Conservation (phyloP, 2,888 invertebrate genomes). For the Pyrrhopygopsis socrates region DNA sequence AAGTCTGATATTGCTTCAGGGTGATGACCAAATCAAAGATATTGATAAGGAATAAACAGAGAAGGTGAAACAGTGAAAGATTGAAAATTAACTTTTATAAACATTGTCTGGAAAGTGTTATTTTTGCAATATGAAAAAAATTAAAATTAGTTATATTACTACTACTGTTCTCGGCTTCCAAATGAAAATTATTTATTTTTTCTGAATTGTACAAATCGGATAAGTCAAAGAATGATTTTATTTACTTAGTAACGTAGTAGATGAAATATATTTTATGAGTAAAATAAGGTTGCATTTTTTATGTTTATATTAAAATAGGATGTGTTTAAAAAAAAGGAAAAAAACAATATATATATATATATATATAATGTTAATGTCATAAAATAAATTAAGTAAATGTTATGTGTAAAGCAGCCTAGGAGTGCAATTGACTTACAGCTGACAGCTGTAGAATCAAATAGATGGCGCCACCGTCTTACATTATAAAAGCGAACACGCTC, state of each 20-base stretch:
- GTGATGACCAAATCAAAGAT: conserved; percentile 89
- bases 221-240: not conserved
- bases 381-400: too few relatives aligned
- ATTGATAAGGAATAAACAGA: conserved; percentile 61
- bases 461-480: too few relatives aligned
- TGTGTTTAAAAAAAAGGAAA: not conserved
- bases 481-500: too few relatives aligned
- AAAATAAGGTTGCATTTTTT: not conserved
- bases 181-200: not conserved
- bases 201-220: not conserved
- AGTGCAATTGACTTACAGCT: too few relatives aligned
- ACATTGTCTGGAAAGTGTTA: not conserved
- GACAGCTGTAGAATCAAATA: too few relatives aligned
- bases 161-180: too few relatives aligned
- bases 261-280: conserved; percentile 13
- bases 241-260: not conserved
- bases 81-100: not conserved
- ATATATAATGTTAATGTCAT: too few relatives aligned
- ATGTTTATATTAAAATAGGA: too few relatives aligned
- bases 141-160: too few relatives aligned
- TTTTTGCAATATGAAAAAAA: not conserved
- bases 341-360: too few relatives aligned
- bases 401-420: too few relatives aligned
- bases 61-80: not conserved
- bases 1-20: conserved; percentile 91